A percentile compares a stretch with the other conserved stretches of the same genome.
Evolutionary conservation across 2,113 vertebrate genomes (phyloP).

Genomic region (Dicerorhinus sumatrensis): DNA sequence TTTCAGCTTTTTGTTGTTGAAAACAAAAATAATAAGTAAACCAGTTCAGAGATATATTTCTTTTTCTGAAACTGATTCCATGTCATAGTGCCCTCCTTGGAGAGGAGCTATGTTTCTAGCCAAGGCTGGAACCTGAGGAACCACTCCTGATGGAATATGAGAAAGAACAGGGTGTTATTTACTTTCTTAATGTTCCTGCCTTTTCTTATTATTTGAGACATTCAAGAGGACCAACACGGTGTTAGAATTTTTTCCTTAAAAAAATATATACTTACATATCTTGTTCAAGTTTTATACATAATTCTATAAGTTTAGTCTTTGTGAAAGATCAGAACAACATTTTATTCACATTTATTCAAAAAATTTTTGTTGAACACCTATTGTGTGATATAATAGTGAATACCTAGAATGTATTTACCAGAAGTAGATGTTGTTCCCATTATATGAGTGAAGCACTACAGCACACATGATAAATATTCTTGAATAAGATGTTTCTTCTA

Average conservation of each 20-base stretch:
- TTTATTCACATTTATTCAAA: background rate
- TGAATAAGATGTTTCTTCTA: background rate
- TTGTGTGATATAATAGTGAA: background rate
- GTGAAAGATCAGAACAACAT: background rate
- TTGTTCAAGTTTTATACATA: background rate
- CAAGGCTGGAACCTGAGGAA: background rate
- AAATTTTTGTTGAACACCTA: background rate
- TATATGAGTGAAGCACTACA: background rate
- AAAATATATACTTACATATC: background rate
- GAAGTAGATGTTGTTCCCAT: background rate
- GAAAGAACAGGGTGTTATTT: background rate
- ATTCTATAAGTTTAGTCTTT: background rate
- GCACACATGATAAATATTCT: background rate
- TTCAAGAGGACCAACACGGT: background rate
- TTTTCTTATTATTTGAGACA: conserved; percentile 17
- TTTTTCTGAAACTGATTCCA: conserved; percentile 20
- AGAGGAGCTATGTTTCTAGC: background rate
- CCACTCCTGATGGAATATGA: background rate
- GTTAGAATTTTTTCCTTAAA: conserved; percentile 18
- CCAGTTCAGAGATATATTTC: conserved; percentile 47
- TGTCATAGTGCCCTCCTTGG: background rate
- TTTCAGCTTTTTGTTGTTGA: conserved; percentile 80
- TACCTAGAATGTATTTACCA: background rate
- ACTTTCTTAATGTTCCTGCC: background rate
- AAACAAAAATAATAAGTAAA: conserved; percentile 82